These are phyloP conservation scores for Eilema depressum DNA, from an alignment of 2,888 invertebrate species.

Conservation along the genomic window DNA sequence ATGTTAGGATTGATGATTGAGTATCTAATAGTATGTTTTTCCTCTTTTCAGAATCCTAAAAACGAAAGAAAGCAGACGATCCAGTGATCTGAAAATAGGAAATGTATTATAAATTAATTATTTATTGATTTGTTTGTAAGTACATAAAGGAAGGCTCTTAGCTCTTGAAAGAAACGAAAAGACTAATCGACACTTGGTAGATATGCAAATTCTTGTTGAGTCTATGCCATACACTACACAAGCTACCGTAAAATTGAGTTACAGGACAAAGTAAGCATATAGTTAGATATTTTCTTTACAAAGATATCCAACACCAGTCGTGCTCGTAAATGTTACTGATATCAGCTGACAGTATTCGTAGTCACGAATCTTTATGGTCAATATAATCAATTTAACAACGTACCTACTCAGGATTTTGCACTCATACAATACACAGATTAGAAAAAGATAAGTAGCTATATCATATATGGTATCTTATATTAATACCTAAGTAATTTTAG, in stretches of 20 bases:
- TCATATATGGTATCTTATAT: too few species aligned
- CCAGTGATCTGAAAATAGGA: background rate
- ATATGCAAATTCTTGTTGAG: background rate
- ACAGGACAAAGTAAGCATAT: too few species aligned
- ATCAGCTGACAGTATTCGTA: background rate
- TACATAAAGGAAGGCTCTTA: background rate
- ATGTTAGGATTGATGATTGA: background rate
- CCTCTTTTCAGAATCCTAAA: constrained; percentile 8
- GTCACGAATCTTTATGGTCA: background rate
- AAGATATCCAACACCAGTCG: background rate
- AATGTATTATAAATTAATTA: background rate
- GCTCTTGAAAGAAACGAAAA: background rate
- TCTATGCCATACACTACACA: too few species aligned
- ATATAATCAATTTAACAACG: background rate
- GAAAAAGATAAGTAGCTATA: too few species aligned
- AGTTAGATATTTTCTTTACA: background rate
- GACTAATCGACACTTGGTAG: background rate
- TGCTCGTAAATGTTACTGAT: background rate
- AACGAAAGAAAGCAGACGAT: background rate
- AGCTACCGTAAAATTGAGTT: too few species aligned
- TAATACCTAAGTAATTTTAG: too few species aligned
- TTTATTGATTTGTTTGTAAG: constrained; percentile 3
- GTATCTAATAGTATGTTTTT: background rate
- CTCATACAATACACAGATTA: background rate
- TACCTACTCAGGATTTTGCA: background rate